A percentile compares a stretch with the other conserved stretches of the same genome.
These are phyloP conservation scores for Trimorus sp. DNA, from an alignment of 2,888 invertebrate species.

Conservation along the genomic window DNA sequence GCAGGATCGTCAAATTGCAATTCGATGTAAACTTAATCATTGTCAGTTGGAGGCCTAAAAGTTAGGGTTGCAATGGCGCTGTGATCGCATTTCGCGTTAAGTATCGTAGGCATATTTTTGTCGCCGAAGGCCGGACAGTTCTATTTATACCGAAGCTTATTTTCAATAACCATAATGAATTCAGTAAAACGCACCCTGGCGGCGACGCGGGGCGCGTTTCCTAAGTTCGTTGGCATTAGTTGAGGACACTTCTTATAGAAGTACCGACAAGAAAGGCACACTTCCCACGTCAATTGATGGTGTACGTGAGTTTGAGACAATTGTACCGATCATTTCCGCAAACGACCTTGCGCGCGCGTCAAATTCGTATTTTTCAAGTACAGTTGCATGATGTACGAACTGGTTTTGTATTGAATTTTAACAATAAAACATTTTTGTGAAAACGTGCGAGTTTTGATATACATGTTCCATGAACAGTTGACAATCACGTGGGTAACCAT, in stretches of 20 bases:
- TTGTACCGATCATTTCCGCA: no score
- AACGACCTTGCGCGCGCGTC: no score
- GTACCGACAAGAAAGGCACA: conserved; percentile 32
- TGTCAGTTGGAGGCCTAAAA: no score
- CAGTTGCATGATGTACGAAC: no score
- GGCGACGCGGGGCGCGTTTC: background rate
- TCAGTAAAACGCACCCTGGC: background rate
- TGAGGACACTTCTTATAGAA: conserved; percentile 59
- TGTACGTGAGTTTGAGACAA: no score
- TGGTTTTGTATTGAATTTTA: no score
- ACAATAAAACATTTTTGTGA: conserved; percentile 7
- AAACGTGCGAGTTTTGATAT: background rate
- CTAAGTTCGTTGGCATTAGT: conserved; percentile 61
- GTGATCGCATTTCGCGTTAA: background rate
- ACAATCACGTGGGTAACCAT: no score
- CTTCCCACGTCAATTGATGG: conserved; percentile 59
- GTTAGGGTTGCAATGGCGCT: no score
- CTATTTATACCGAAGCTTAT: background rate
- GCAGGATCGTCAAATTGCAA: no score
- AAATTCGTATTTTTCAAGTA: background rate
- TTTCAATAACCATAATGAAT: background rate
- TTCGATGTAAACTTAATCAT: no score
- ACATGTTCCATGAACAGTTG: no score
- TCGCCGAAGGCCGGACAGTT: conserved; percentile 10
- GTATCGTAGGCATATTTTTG: conserved; percentile 26